Evolutionary conservation across 2,113 vertebrate genomes (phyloP), one percentile per base, ranked within the genome.

Genomic region (Triplophysa tibetana): DNA sequence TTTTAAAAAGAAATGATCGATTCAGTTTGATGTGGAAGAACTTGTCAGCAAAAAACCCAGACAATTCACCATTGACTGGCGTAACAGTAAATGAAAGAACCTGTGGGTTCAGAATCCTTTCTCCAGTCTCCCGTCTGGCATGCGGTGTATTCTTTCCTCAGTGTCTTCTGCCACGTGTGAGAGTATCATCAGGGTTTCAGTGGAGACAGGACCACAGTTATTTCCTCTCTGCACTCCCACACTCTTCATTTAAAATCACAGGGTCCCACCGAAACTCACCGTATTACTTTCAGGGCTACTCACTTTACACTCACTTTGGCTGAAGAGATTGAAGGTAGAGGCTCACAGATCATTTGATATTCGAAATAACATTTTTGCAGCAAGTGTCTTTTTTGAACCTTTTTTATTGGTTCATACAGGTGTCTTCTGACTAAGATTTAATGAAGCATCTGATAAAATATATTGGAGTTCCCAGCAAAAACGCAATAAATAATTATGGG

Each of bases 181-280:
- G 79, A 74, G 58, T 81, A 58, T 81, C 79, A 81, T 81, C 70
- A 84, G 62, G 4, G 64, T 33, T 80, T 65, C 17, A 14, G 29
- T 72, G 60, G 38, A 26, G 77, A 50, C 67, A 21, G 60, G 70
- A 56, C 65, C n/a, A 38, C 19, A 70, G 54, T 13, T 66, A 77
- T 84, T 78, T 81, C 83, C 79, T 74, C 70, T 61, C 64, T 50
- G 56, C 64, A 70, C 70, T 78, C 83, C 75, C 41, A 81, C 79
- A 78, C 60, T 58, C 58, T 68, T 48, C 75, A 45, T 81, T 58
- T 74, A 63, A 81, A 74, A 78, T 84, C 77, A 81, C 79, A 58
- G 75, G 68, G 29, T 60, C 63, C 62, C 60, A 70, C 70, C 45
- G 73, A 80, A n/a, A 75, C 29, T 75, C 43, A 62, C 70, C 45